Conservation (phyloP, 2,888 invertebrate species). For the Falcaria lacertinaria region DNA sequence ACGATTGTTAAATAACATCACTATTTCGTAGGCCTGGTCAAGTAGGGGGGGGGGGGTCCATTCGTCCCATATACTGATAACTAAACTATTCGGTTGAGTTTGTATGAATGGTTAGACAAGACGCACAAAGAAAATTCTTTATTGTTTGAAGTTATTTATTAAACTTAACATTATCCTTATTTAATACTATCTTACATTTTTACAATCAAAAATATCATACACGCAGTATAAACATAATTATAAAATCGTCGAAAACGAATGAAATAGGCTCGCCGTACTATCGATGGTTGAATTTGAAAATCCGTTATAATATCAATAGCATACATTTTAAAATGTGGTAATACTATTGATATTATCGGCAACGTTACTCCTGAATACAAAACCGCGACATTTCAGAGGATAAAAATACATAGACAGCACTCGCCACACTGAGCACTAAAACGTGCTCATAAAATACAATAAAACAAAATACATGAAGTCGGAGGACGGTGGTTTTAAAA, state of each 20-base stretch:
- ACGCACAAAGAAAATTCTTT: slow-evolving; percentile 14
- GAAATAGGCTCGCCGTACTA: too few species aligned
- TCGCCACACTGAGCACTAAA: slow-evolving; percentile 44
- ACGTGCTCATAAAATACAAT: slow-evolving; percentile 31
- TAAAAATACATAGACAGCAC: slow-evolving; percentile 13
- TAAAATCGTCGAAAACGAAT: slow-evolving; percentile 17
- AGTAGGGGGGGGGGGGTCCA: too few species aligned
- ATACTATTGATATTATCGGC: too few species aligned
- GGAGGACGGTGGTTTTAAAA: slow-evolving; percentile 3
- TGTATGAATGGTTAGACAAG: too few species aligned
- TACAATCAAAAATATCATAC: slow-evolving; percentile 56
- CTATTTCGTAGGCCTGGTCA: too few species aligned
- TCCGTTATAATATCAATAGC: too few species aligned
- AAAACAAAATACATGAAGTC: slow-evolving; percentile 8
- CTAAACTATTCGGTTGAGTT: too few species aligned
- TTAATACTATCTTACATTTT: slow-evolving; percentile 58
- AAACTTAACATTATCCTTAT: slow-evolving; percentile 59
- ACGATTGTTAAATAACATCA: too few species aligned
- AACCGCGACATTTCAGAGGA: slow-evolving; percentile 5
- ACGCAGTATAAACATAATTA: slow-evolving; percentile 24
- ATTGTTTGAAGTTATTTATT: slow-evolving; percentile 54
- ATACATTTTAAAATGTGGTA: too few species aligned
- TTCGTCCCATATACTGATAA: too few species aligned
- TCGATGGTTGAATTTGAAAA: too few species aligned
- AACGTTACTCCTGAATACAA: slow-evolving; percentile 14